Conservation (phyloP, 1,140 invertebrate genomes). For the Diuraphis noxia region DNA sequence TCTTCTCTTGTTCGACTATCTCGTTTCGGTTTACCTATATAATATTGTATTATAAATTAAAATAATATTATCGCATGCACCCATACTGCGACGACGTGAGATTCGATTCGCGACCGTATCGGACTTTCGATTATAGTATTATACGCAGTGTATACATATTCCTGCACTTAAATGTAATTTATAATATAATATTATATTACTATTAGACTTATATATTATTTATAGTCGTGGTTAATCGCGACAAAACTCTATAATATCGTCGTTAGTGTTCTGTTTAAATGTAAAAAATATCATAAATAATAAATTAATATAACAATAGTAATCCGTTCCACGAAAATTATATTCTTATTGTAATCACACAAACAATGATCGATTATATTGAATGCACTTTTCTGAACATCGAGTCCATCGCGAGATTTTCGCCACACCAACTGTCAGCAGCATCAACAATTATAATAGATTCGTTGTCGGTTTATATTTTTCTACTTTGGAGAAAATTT, state of each 20-base stretch:
- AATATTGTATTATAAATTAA: neutral
- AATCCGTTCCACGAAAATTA: neutral
- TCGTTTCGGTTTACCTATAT: neutral
- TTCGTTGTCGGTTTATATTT: neutral
- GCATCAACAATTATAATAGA: neutral
- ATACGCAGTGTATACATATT: neutral
- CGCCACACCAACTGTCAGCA: neutral
- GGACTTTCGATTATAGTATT: neutral
- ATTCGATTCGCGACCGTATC: neutral
- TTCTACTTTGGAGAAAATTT: neutral
- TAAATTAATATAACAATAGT: no score
- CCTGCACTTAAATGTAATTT: neutral
- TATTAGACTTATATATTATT: neutral
- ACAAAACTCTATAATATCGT: neutral
- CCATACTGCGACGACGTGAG: neutral
- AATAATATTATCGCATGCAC: neutral
- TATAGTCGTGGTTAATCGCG: neutral
- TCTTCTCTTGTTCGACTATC: neutral
- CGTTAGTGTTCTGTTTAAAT: neutral
- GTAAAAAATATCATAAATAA: neutral
- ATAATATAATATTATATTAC: neutral
- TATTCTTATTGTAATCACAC: neutral
- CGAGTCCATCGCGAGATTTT: neutral
- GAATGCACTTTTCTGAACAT: neutral
- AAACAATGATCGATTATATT: neutral